Evolutionary conservation across 64 coral and sea anemone genomes (phyloP), one percentile per base, ranked within the genome.

Genomic region (Dendrophyllia cribrosa): DNA sequence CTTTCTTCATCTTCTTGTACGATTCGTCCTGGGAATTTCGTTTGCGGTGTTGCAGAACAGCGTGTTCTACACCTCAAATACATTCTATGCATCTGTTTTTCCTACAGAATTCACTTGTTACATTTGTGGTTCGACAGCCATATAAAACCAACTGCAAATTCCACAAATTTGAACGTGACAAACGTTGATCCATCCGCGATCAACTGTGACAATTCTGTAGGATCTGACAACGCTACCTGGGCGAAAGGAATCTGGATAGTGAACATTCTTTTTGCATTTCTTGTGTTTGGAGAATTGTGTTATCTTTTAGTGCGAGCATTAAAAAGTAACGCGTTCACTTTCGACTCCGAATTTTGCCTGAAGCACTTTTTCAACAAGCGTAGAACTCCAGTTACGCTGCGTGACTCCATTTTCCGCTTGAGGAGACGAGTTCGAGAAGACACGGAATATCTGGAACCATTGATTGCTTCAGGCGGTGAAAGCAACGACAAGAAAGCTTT

Each of bases 1-100:
- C 72, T 51, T 85, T 44, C 9, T 53, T 49, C 89, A 92, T 20
- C 79, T 92, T 2, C 0, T 92, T 44, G 55, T 49, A 70, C 89
- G 89, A 84, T 19, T 82, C n/a, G 19, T 51, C 0, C 44, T 85
- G 34, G 78, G 79, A 23, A 76, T 92, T 24, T 12, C 75, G 20
- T 92, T 92, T 49, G 45, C 16, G 16, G 23, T 75, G 9, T 63
- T 85, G 12, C 89, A 92, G 58, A 58, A 84, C 5, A 34, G 22
- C 20, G 56, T 51, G 60, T 70, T 92, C 58, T 92, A 92, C 76
- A 23, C 68, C n/a, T 25, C 23, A 23, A 70, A 66, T 51, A 58
- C 55, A 58, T 58, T 92, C 63, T 92, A 92, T 85, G 23, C 79
- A 49, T 25, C 50, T 63, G 80, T 58, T 25, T 92, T 92, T 85